These are phyloP conservation scores for Hippoglossus stenolepis DNA, from an alignment of 2,113 vertebrate species.

Conservation along the genomic window DNA sequence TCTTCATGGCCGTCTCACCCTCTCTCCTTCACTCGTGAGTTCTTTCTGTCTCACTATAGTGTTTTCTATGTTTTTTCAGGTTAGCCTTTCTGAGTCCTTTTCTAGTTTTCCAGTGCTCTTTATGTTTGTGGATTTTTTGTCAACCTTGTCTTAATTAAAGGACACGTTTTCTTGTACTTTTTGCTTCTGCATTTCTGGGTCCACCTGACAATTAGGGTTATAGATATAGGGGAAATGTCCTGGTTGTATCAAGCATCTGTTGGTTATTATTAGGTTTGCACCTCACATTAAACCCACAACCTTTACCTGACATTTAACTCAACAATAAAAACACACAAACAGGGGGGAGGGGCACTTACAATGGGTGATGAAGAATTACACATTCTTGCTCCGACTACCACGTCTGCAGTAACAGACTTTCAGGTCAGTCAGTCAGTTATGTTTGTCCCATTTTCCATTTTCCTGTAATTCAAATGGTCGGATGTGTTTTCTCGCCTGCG, in stretches of 20 bases:
- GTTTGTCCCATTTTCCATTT: background rate
- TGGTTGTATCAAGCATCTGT: background rate
- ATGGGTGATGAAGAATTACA: background rate
- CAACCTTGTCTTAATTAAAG: too few species aligned
- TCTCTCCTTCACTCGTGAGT: too few species aligned
- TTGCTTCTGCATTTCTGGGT: too few species aligned
- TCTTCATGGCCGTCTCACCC: too few species aligned
- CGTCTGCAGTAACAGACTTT: background rate
- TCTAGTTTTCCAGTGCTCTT: too few species aligned
- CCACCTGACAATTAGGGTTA: too few species aligned
- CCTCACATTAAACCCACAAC: background rate
- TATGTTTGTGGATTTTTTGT: too few species aligned
- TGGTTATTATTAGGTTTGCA: background rate
- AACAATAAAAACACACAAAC: background rate
- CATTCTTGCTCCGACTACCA: background rate
- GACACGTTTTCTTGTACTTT: too few species aligned
- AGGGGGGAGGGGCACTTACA: background rate
- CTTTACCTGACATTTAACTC: background rate
- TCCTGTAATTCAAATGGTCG: background rate
- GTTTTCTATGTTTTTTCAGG: too few species aligned
- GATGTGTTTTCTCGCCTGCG: background rate
- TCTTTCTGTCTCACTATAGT: too few species aligned
- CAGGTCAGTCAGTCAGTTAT: background rate
- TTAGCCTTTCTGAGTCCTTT: too few species aligned
- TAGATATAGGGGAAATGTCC: background rate